Conservation (phyloP, 2,888 invertebrate genomes). For the Noctua fimbriata region DNA sequence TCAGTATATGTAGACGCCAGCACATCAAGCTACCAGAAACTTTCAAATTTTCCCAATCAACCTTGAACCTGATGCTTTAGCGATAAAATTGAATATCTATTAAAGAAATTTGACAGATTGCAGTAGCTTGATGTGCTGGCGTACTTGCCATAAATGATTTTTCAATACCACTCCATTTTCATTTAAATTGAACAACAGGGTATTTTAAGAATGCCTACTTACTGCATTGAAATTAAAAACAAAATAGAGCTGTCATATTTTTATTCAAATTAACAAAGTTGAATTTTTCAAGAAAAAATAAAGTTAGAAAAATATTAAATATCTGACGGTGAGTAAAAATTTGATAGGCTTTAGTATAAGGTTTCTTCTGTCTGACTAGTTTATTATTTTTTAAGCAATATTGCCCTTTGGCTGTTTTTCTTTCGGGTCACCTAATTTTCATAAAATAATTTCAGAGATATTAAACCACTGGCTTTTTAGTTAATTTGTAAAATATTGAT, state of each 20-base stretch:
- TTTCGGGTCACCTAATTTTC: background rate
- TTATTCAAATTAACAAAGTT: background rate
- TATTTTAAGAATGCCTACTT: background rate
- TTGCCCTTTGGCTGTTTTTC: constrained; percentile 16
- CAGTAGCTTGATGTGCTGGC: no score
- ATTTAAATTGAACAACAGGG: background rate
- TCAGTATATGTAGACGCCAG: no score
- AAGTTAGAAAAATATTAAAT: constrained; percentile 19
- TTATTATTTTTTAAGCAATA: constrained; percentile 15
- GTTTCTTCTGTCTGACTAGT: constrained; percentile 14
- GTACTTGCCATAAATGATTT: background rate
- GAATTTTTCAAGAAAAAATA: constrained; percentile 10
- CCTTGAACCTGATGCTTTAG: no score
- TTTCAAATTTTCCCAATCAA: no score
- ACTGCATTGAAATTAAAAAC: constrained; percentile 6
- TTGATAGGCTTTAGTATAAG: constrained; percentile 9
- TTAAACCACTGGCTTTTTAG: background rate
- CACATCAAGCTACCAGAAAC: no score
- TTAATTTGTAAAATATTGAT: background rate
- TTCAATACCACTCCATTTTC: background rate
- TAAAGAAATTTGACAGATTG: no score
- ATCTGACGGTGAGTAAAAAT: constrained; percentile 24
- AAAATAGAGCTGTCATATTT: constrained; percentile 5
- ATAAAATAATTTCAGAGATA: background rate
- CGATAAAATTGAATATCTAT: no score